These are phyloP conservation scores for Mamestra configurata DNA, from an alignment of 1,140 invertebrate species.

Conservation along the genomic window DNA sequence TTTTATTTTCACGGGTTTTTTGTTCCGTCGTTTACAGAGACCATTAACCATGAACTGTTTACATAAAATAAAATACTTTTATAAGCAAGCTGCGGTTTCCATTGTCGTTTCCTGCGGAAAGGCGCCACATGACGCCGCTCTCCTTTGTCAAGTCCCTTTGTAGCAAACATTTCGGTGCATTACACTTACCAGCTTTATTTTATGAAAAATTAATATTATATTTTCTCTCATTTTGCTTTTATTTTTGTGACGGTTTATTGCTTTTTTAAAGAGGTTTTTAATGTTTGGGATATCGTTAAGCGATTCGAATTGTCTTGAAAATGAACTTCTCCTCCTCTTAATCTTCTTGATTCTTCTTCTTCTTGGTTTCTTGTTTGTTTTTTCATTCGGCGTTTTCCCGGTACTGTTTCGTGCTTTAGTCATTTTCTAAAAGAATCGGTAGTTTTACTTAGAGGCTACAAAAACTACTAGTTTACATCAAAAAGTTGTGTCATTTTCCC, in stretches of 20 bases:
- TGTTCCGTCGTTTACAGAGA: neutral
- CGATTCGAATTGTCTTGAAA: too few species aligned
- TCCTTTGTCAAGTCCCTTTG: conserved; percentile 50
- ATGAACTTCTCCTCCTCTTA: too few species aligned
- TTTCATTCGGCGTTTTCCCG: too few species aligned
- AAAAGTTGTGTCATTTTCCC: too few species aligned
- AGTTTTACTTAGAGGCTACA: too few species aligned
- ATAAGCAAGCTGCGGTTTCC: conserved; percentile 10
- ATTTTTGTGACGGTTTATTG: neutral
- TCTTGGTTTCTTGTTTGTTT: too few species aligned
- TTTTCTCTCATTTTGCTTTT: neutral
- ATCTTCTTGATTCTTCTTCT: too few species aligned
- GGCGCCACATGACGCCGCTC: conserved; percentile 44
- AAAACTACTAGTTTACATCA: too few species aligned
- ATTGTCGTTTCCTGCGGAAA: conserved; percentile 38
- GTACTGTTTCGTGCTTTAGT: too few species aligned
- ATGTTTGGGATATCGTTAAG: too few species aligned
- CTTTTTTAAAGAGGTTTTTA: neutral
- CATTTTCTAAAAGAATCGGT: too few species aligned
- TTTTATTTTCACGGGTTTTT: neutral
- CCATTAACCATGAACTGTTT: conserved; percentile 8
- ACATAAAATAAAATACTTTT: conserved; percentile 32
- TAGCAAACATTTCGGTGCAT: conserved; percentile 49
- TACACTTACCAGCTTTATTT: conserved; percentile 32
- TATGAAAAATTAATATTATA: conserved; percentile 26